Evolutionary conservation across 2,888 invertebrate genomes (phyloP), one percentile per base, ranked within the genome.

Genomic region (Bombylius discolor): DNA sequence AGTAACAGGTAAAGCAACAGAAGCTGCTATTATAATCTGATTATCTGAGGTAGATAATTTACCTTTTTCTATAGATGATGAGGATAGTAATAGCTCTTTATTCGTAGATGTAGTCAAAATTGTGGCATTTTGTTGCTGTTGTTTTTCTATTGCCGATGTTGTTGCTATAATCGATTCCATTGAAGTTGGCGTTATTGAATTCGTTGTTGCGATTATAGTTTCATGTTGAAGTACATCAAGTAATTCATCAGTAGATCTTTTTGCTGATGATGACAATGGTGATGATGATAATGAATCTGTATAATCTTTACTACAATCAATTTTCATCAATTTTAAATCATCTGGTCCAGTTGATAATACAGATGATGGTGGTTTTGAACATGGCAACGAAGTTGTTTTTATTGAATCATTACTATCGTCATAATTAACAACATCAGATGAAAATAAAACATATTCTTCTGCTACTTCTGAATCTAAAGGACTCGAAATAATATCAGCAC

Each of bases 391-490:
- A 12, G 54, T 33, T 5, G 8, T 44, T 36, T 55, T 55, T 36
- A 55, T 36, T 31, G 55, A 55, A 51, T 55, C 55, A 47, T 55
- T 81, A 45, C 78, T 76, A 36, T 79, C 77, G 4, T 76, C 76
- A 60, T 81, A 76, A 62, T 82, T 82, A 0, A 78, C 78, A 66
- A 79, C 78, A 51, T 81, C 82, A 1, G 80, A 76, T 4, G 82
- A 79, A 64, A 83, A 84, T 1, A 84, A 66, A 9, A 83, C 77
- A 64, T 81, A 84, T 60, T 83, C 82, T 60, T 83, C 81, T 6
- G 78, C 74, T 61, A 79, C 78, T 59, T 78, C 79, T 0, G 78
- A 71, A 63, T 81, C 83, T 32, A 80, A 69, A 1, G 81, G 78
- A 53, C 83, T 81, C 0, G 83, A 80, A 34, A 83, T 79, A 4